Evolutionary conservation across 1,140 invertebrate species (phyloP), one percentile per base, ranked within the genome.

Genomic region (Lordiphosa mommai): DNA sequence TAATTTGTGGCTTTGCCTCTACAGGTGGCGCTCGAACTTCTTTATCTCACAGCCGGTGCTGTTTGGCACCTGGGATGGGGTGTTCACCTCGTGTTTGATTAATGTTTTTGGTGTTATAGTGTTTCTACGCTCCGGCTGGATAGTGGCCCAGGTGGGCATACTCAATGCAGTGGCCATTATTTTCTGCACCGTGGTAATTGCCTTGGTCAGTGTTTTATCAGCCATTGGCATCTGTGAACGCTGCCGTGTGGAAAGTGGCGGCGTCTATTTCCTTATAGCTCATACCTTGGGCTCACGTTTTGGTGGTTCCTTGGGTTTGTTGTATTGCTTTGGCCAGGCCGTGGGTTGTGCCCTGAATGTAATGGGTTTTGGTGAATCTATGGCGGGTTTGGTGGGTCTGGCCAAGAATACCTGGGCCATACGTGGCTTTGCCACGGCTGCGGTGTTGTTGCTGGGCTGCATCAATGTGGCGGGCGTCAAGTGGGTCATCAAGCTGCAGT

Each of bases 61-160:
- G 13, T 99, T 99, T 92, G 97, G 97, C 9, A 97, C 97, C 1
- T 98, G 97, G 97, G 97, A 99, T 91, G 98, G 97, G 65, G 98
- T 99, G 12, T 89, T 89, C 44, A 89, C 88, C 27, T 94, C 94
- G 30, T 97, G 96, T 84, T 92, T 99, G 79, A 97, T 99, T 77
- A 99, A 99, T 89, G 97, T 99, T 23, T 97, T 99, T 91, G 97
- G 97, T 73, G 97, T 99, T 1, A 98, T 99, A 88, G 96, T 99
- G 55, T 98, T 99, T 90, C 91, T 99, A 20, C 91, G 97, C 80
- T 97, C 97, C 65, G 97, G 98, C 56, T 99, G 97, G 97, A 97
- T 99, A 86, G 97, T 99, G 3, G 97, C 94, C 23, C 95, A 98
- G 91, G 97, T 97, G 63, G 98, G 98, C 38, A 93, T 98, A 71